Conservation (phyloP, 2,113 vertebrate species). For the Brienomyrus longianalis region DNA sequence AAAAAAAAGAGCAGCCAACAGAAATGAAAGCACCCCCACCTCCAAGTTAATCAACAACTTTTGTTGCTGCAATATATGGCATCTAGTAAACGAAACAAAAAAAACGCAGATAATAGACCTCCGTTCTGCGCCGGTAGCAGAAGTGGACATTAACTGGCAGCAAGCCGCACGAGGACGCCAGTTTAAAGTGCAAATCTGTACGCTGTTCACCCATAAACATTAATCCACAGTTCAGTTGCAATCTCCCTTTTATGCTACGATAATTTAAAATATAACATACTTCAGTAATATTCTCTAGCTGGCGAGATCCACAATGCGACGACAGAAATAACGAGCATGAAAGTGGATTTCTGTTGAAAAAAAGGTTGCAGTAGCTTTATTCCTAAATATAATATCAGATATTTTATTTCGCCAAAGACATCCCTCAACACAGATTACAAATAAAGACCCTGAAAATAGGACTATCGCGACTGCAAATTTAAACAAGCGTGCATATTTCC, state of each 20-base stretch:
- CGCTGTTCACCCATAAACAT: not conserved
- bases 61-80: not conserved
- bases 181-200: conserved; percentile 2
- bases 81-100: not conserved
- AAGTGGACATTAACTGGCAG: not conserved
- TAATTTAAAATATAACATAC: not conserved
- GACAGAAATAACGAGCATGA: not conserved
- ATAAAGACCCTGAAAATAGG: not conserved
- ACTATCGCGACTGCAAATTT: conserved; percentile 3
- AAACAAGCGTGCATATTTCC: not conserved
- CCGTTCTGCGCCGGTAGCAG: not conserved
- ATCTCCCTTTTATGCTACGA: not conserved
- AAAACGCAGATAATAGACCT: not conserved
- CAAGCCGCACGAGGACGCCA: not conserved
- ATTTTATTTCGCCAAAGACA: not conserved
- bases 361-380: not conserved
- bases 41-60: conserved; percentile 3
- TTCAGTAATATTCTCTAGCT: not conserved
- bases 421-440: not conserved
- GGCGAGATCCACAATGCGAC: not conserved
- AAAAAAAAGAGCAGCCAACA: not conserved
- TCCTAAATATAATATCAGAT: not conserved
- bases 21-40: not conserved
- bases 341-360: not conserved
- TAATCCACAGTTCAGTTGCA: not conserved